Conservation (phyloP, 2,888 invertebrate genomes). For the Sphaerophoria taeniata region DNA sequence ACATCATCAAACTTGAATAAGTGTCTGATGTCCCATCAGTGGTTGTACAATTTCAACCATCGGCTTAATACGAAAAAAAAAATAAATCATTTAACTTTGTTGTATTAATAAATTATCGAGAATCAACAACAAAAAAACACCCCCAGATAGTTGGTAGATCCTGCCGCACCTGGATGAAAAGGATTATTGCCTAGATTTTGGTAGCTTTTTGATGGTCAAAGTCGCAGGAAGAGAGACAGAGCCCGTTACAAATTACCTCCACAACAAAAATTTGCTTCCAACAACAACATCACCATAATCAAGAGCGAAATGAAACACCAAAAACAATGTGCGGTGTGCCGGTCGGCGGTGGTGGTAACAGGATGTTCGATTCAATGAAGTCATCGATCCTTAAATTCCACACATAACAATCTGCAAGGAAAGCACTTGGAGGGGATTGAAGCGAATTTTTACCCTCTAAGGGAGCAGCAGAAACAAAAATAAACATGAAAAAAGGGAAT, state of each 20-base stretch:
- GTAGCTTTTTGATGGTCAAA: slow-evolving; percentile 68
- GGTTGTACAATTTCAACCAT: slow-evolving; percentile 9
- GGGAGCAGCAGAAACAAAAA: slow-evolving; percentile 11
- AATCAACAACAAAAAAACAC: slow-evolving; percentile 1
- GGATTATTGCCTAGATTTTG: slow-evolving; percentile 64
- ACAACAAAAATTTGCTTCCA: slow-evolving; percentile 9
- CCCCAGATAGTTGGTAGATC: slow-evolving; percentile 16
- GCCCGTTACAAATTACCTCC: slow-evolving; percentile 64
- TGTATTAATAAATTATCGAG: slow-evolving; percentile 70
- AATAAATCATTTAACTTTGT: slow-evolving; percentile 59
- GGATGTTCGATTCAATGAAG: slow-evolving; percentile 74
- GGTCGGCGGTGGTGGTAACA: slow-evolving; percentile 48
- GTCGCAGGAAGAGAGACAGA: slow-evolving; percentile 56
- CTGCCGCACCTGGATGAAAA: slow-evolving; percentile 54
- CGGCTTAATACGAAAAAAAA: background rate
- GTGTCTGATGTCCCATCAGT: slow-evolving; percentile 53
- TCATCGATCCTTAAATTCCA: slow-evolving; percentile 73
- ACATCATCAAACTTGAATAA: slow-evolving; percentile 66
- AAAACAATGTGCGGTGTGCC: slow-evolving; percentile 44
- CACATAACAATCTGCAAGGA: slow-evolving; percentile 42
- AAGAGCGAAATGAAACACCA: slow-evolving; percentile 37
- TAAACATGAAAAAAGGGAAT: slow-evolving; percentile 6
- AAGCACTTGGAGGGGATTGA: slow-evolving; percentile 10
- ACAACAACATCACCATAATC: slow-evolving; percentile 20
- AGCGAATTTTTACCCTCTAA: slow-evolving; percentile 32